Evolutionary conservation across 1,140 invertebrate genomes (phyloP).

Genomic region (Pristionchus pacificus): DNA sequence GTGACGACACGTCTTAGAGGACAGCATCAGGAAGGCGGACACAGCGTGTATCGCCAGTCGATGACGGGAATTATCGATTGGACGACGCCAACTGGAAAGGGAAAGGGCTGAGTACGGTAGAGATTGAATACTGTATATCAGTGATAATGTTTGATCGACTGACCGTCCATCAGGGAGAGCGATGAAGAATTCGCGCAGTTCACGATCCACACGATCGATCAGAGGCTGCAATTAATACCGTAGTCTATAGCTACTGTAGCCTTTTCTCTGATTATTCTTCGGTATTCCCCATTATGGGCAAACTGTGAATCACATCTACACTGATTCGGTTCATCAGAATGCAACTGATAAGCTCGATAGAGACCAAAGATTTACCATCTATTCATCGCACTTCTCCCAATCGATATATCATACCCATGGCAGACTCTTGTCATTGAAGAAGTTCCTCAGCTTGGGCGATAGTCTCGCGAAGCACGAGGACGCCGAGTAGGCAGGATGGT

Average conservation of each 20-base stretch:
- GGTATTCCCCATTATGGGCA: no score
- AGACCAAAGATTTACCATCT: no score
- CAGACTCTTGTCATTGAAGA: constrained; percentile 33
- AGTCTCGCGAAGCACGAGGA: constrained; percentile 44
- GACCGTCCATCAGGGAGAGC: constrained; percentile 36
- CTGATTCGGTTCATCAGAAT: no score
- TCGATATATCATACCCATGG: constrained; percentile 35
- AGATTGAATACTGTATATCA: no score
- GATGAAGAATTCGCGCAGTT: constrained; percentile 45
- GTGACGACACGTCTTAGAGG: background rate
- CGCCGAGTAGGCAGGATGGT: constrained; percentile 44
- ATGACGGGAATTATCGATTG: background rate
- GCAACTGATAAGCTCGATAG: no score
- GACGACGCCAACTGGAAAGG: background rate
- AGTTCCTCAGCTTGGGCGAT: constrained; percentile 34
- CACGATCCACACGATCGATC: constrained; percentile 37
- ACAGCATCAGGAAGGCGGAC: constrained; percentile 30
- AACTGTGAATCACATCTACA: no score
- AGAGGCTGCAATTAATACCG: no score
- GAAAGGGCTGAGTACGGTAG: no score
- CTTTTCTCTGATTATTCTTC: no score
- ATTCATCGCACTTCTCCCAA: no score
- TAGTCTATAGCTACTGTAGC: no score
- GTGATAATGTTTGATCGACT: no score
- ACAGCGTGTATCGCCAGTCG: constrained; percentile 26